Evolutionary conservation across 2,113 vertebrate genomes (phyloP).

Genomic region (Aspiorhynchus laticeps): DNA sequence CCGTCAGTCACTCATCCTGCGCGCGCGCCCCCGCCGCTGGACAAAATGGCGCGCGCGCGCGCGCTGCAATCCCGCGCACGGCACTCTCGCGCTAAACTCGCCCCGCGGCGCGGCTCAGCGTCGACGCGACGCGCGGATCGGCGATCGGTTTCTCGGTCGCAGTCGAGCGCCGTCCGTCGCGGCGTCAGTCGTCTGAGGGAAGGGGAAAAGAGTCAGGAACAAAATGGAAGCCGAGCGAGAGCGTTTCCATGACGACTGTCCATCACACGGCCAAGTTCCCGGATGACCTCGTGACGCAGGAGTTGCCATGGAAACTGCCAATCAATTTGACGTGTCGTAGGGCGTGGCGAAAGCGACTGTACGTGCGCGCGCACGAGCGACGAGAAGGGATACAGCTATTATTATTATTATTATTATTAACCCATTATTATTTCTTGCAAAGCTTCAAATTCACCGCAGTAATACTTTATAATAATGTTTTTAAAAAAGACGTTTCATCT

Average conservation of each 20-base stretch:
- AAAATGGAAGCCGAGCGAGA: constrained; percentile 87
- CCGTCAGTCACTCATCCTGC: constrained; percentile 39
- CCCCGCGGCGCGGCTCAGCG: not conserved
- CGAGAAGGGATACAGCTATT: too few species aligned
- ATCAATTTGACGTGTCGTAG: constrained; percentile 57
- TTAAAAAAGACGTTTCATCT: too few species aligned
- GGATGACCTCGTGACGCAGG: constrained; percentile 78
- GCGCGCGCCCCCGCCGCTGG: constrained; percentile 33
- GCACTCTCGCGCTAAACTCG: constrained; percentile 46
- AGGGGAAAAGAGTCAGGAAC: constrained; percentile 76
- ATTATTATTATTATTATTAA: too few species aligned
- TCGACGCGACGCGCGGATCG: not conserved
- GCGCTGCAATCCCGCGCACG: constrained; percentile 85
- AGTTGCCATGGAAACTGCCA: constrained; percentile 64
- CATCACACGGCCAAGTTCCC: constrained; percentile 76
- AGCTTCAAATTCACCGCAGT: too few species aligned
- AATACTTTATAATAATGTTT: too few species aligned
- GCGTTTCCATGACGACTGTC: constrained; percentile 84
- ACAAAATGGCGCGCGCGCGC: constrained; percentile 81
- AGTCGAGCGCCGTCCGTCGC: not conserved
- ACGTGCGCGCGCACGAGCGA: too few species aligned
- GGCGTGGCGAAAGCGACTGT: constrained; percentile 45
- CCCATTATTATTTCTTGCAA: too few species aligned
- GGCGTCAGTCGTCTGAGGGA: constrained; percentile 67
- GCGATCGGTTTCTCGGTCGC: constrained; percentile 10